Base-by-base conservation (phyloP, 2,888 invertebrate species). In the Aplocera efformata region DNA sequence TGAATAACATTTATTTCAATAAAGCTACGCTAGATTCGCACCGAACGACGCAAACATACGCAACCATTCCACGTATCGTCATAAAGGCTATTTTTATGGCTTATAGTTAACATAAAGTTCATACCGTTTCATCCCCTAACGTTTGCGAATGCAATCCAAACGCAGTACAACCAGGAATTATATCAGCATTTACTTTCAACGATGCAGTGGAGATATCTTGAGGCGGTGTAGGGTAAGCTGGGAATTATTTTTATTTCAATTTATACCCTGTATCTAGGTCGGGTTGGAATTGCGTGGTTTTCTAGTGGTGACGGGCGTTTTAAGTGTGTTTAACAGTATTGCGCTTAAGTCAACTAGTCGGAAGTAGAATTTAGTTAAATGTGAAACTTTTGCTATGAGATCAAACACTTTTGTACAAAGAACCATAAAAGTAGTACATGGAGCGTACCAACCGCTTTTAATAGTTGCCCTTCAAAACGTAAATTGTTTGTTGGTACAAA, bases 51-150 rank as follows among this genome's bases (percentile, higher is more conserved):
- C 72, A 68, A 66, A 72, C 72, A 78, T 72, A 71, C 74, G 72
- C 72, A 82, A 73, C 74, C 79, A 83, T 81, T 81, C 79, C 85
- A 84, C 84, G 85, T 84, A 81, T 76, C 72, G 78, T 78, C 79
- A 78, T 86, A 84, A 85, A 85, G 81, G 80, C 79, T 72, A 83
- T 84, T 86, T 85, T 86, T 86, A 86, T 85, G 72, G 79, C 79
- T 67, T 61, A 71, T 80, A 72, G 80, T 83, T 78, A 79, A 79
- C 81, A 83, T 84, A 83, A 85, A 86, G 64, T 81, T 78, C 72
- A 83, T 84, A 79, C 78, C 60, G 72, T 72, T 79, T 79, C 82
- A 84, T 84, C 82, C 83, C 72, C 69, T 64, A 72, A 78, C 77
- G 80, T 79, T 72, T 74, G 67, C 76, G 73, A 80, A 83, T 82